These are phyloP conservation scores for Trididemnum clinides DNA, from an alignment of 23 tunicate genomes.

Conservation along the genomic window DNA sequence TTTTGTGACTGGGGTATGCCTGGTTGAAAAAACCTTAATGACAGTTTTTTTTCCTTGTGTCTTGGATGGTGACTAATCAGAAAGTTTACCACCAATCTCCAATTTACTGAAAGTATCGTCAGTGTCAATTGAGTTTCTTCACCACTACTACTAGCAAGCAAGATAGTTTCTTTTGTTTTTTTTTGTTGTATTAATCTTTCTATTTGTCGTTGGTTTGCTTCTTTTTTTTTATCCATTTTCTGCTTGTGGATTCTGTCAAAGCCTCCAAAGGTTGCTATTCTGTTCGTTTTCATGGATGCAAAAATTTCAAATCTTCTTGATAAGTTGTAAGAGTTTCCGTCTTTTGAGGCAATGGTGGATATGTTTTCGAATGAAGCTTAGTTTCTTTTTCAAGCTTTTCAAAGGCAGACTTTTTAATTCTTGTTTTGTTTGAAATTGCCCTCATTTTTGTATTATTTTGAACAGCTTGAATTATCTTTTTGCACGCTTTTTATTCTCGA, in stretches of 20 bases:
- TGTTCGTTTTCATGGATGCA: conserved; percentile 12
- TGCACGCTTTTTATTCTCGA: conserved; percentile 10
- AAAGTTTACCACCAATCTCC: neutral
- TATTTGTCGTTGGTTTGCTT: neutral
- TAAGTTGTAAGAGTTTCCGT: neutral
- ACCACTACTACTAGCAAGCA: neutral
- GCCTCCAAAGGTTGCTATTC: conserved; percentile 22
- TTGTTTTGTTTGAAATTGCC: neutral
- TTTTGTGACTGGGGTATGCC: conserved; percentile 4
- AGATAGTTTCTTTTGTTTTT: neutral
- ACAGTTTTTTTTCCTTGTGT: conserved; percentile 5
- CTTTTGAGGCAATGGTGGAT: conserved; percentile 16
- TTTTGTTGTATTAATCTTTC: conserved; percentile 27
- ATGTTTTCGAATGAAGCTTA: conserved; percentile 6
- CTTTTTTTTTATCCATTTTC: neutral
- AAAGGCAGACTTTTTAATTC: conserved; percentile 1
- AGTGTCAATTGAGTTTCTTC: neutral
- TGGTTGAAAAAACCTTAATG: neutral
- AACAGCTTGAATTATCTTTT: conserved; percentile 10
- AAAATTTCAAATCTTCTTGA: conserved; percentile 19
- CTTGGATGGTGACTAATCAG: conserved; percentile 6
- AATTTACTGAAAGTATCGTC: conserved; percentile 10
- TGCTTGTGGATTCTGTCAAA: conserved; percentile 5
- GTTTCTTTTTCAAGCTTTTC: conserved; percentile 31
- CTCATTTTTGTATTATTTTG: conserved; percentile 4